These are phyloP conservation scores for Onychomys leucogaster DNA, from an alignment of 2,797 vertebrate genomes.

Conservation along the genomic window DNA sequence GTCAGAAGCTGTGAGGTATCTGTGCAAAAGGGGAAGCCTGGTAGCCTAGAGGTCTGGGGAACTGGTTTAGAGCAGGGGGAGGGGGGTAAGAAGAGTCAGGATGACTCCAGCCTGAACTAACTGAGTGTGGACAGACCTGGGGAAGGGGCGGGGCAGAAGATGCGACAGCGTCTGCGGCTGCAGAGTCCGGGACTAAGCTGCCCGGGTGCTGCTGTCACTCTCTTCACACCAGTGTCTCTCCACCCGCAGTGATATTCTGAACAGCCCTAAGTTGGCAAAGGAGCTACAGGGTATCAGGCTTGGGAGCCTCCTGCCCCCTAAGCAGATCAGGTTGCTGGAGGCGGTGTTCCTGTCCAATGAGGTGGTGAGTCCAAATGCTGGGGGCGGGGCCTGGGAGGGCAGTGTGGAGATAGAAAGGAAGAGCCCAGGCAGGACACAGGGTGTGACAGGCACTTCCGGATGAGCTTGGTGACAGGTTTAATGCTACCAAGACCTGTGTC, in stretches of 20 bases:
- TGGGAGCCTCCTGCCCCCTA: conserved; percentile 89
- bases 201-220: rapidly evolving
- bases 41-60: too few relatives aligned
- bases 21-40: not conserved
- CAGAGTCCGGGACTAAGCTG: not conserved
- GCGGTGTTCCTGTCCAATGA: conserved; percentile 87
- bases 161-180: not conserved
- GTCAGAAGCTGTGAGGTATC: not conserved
- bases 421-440: rapidly evolving
- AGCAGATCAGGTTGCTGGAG: conserved; percentile 88
- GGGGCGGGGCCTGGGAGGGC: not conserved
- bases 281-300: conserved; percentile 87
- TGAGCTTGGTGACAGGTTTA: not conserved
- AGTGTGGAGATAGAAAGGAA: not conserved
- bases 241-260: conserved; percentile 90
- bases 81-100: rapidly evolving
- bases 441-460: rapidly evolving
- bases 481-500: not conserved
- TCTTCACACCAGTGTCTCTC: not conserved
- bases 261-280: conserved; percentile 87
- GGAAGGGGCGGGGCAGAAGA: not conserved
- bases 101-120: not conserved
- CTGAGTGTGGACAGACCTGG: rapidly evolving
- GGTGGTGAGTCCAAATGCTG: conserved; percentile 87
- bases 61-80: not conserved